These are phyloP conservation scores for Synanthedon vespiformis DNA, from an alignment of 2,888 invertebrate species.

Conservation along the genomic window DNA sequence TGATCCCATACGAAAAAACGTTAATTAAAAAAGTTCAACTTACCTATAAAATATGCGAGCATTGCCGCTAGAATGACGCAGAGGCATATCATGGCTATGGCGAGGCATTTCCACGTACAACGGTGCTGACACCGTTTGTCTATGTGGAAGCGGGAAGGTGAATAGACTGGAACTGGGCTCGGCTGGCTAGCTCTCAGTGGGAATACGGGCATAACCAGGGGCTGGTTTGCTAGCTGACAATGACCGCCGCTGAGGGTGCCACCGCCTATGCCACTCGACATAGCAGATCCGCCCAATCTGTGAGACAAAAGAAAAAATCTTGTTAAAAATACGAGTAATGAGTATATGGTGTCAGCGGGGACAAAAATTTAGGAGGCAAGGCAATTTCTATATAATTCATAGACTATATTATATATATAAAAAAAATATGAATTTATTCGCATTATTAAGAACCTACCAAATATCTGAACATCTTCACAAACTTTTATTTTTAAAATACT, in stretches of 20 bases:
- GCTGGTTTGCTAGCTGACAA: constrained; percentile 78
- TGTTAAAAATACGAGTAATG: constrained; percentile 7
- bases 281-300: constrained; percentile 68
- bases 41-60: constrained; percentile 96
- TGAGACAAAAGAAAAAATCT: constrained; percentile 17
- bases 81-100: constrained; percentile 91
- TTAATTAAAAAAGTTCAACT: constrained; percentile 34
- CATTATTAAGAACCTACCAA: no score
- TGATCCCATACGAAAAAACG: no score
- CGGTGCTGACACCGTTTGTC: constrained; percentile 93
- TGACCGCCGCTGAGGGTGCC: constrained; percentile 74
- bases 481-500: no score
- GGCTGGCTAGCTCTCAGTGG: constrained; percentile 87
- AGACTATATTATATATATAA: no score
- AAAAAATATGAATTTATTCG: no score
- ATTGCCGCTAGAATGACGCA: constrained; percentile 92
- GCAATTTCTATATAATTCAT: no score
- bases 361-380: background rate
- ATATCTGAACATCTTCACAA: no score
- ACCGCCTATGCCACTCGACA: constrained; percentile 70
- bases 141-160: constrained; percentile 93
- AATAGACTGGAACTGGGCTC: constrained; percentile 80
- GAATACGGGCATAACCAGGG: constrained; percentile 90
- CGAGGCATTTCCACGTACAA: constrained; percentile 97
- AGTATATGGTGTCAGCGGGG: constrained; percentile 16